These are phyloP conservation scores for Noctuana brunneofusca DNA, from an alignment of 2,888 invertebrate genomes.

Conservation along the genomic window DNA sequence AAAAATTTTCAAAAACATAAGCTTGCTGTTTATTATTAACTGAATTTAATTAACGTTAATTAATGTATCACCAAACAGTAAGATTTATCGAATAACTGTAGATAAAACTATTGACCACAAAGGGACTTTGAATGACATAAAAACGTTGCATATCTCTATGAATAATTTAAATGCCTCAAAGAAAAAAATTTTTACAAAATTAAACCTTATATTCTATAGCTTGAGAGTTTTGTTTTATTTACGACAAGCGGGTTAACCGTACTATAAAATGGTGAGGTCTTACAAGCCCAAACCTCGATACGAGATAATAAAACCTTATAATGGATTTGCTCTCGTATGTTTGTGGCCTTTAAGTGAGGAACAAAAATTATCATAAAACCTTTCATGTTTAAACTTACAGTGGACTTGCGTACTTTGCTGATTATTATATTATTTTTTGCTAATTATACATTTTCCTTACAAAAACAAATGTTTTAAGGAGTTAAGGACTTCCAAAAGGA, in stretches of 20 bases:
- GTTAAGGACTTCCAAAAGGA: too few species aligned
- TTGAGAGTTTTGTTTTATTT: slow-evolving; percentile 34
- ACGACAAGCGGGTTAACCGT: slow-evolving; percentile 33
- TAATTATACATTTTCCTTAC: background rate
- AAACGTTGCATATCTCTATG: slow-evolving; percentile 64
- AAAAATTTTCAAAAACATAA: background rate
- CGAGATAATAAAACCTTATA: slow-evolving; percentile 75
- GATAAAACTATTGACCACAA: slow-evolving; percentile 58
- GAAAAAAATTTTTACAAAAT: background rate
- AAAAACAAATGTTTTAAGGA: too few species aligned
- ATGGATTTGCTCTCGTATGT: slow-evolving; percentile 68
- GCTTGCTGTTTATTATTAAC: background rate
- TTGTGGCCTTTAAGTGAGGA: slow-evolving; percentile 60
- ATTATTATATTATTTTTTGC: background rate
- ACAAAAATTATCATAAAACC: slow-evolving; percentile 48
- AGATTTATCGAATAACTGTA: slow-evolving; percentile 18
- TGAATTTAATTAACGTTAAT: background rate
- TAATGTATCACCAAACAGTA: background rate
- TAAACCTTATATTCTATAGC: background rate
- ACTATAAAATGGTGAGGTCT: slow-evolving; percentile 51
- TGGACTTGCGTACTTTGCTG: slow-evolving; percentile 20
- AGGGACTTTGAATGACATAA: slow-evolving; percentile 62
- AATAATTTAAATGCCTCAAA: slow-evolving; percentile 59
- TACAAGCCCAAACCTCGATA: slow-evolving; percentile 70
- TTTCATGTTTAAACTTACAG: slow-evolving; percentile 2